These are phyloP conservation scores for Proisotoma minuta DNA, from an alignment of 2,888 invertebrate genomes.

Conservation along the genomic window DNA sequence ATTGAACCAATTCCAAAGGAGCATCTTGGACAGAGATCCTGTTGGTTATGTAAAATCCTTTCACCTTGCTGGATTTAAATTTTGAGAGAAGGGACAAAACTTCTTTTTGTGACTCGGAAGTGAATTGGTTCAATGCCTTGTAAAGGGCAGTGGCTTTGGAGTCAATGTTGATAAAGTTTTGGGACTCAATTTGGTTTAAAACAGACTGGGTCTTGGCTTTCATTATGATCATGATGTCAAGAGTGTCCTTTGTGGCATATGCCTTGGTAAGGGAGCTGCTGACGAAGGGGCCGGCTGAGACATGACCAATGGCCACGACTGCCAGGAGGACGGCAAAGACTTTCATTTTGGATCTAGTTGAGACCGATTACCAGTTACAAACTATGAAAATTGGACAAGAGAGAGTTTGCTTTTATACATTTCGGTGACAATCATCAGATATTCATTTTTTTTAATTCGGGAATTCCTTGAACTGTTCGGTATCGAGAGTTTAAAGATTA, in stretches of 20 bases:
- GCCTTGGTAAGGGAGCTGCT: constrained; percentile 4
- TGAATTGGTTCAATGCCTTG: constrained; percentile 12
- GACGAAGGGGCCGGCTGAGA: constrained; percentile 14
- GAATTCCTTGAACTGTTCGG: too few species aligned
- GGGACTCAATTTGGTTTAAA: constrained; percentile 11
- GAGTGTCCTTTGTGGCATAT: constrained; percentile 10
- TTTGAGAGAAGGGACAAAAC: constrained; percentile 17
- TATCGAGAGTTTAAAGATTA: too few species aligned
- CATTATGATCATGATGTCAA: constrained; percentile 30
- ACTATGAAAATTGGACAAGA: too few species aligned
- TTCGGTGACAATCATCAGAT: too few species aligned
- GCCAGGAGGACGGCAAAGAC: constrained; percentile 17
- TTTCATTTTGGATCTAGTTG: constrained; percentile 21
- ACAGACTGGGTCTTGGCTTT: constrained; percentile 7
- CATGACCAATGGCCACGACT: constrained; percentile 24
- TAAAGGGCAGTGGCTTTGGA: constrained; percentile 22
- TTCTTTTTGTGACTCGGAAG: constrained; percentile 18
- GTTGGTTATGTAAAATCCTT: constrained; percentile 29
- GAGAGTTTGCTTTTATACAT: too few species aligned
- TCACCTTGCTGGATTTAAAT: constrained; percentile 7
- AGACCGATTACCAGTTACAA: too few species aligned
- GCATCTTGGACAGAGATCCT: constrained; percentile 22
- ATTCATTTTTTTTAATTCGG: too few species aligned
- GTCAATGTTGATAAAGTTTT: constrained; percentile 13
- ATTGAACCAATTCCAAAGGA: constrained; percentile 6